Evolutionary conservation across 2,888 invertebrate species (phyloP).

Genomic region (Cyrtodaria siliqua): DNA sequence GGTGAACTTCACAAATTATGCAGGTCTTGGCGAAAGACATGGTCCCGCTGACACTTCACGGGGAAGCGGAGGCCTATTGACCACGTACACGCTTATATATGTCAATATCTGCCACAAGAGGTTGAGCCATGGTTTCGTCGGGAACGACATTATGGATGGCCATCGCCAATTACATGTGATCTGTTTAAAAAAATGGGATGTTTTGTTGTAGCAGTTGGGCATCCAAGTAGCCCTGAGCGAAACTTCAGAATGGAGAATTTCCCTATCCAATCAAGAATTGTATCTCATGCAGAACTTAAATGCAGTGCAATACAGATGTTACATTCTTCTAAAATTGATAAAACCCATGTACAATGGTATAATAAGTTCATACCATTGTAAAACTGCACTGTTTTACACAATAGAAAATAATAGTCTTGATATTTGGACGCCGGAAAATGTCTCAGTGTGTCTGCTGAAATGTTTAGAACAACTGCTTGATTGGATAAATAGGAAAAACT

Average conservation of each 20-base stretch:
- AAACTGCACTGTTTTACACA: no score
- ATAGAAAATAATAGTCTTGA: no score
- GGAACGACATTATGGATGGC: constrained; percentile 1
- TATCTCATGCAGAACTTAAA: constrained; percentile 28
- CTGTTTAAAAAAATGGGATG: not conserved
- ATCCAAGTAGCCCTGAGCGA: constrained; percentile 9
- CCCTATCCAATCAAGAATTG: constrained; percentile 25
- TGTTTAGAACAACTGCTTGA: no score
- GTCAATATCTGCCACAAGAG: constrained; percentile 1
- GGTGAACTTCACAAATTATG: no score
- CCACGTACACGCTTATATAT: constrained; percentile 3
- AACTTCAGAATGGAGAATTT: constrained; percentile 38
- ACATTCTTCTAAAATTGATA: constrained; percentile 38
- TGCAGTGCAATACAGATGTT: constrained; percentile 27
- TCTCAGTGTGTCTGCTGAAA: no score
- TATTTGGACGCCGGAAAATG: no score
- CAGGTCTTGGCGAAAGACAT: not conserved
- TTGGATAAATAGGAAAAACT: no score
- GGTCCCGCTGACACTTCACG: constrained; percentile 11
- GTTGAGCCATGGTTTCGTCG: not conserved
- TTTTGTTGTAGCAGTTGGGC: constrained; percentile 20
- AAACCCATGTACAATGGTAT: no score
- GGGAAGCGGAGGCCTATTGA: not conserved
- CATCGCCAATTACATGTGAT: constrained; percentile 1
- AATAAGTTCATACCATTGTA: no score